Evolutionary conservation across 2,888 invertebrate species (phyloP).

Genomic region (Hofmannophila pseudospretella): DNA sequence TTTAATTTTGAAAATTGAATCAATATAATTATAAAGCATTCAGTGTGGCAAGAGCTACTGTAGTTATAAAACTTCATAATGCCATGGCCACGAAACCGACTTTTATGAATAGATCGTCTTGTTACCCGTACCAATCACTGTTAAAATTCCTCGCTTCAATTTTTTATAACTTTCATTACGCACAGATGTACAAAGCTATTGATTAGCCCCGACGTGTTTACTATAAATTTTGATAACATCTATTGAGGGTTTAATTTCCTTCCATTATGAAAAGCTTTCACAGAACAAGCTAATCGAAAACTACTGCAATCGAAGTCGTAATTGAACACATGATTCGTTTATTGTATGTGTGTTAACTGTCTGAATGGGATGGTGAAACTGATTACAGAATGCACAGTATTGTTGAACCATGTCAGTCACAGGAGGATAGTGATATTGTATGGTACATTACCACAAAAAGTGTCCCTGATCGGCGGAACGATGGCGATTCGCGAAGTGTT

Average conservation of each 20-base stretch:
- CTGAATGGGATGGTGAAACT: not conserved
- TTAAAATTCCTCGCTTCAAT: not conserved
- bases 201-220: slow-evolving; percentile 19
- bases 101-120: too few species aligned
- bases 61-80: too few species aligned
- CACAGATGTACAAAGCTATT: slow-evolving; percentile 14
- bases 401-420: slow-evolving; percentile 1
- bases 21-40: too few species aligned
- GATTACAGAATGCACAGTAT: not conserved
- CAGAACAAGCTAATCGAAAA: not conserved
- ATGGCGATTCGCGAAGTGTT: slow-evolving; percentile 41
- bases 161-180: slow-evolving; percentile 4
- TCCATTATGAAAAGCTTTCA: not conserved
- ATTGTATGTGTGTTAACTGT: not conserved
- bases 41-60: too few species aligned
- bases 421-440: not conserved
- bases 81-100: too few species aligned
- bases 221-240: slow-evolving; percentile 7
- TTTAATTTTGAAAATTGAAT: too few species aligned
- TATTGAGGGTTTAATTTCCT: slow-evolving; percentile 3
- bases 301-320: not conserved
- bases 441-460: slow-evolving; percentile 14
- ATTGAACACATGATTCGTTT: not conserved
- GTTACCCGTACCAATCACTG: too few species aligned
- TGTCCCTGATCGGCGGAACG: slow-evolving; percentile 13